A percentile compares a stretch with the other conserved stretches of the same genome.
Conservation (phyloP, 1,140 invertebrate species). For the Calephelis virginiensis region DNA sequence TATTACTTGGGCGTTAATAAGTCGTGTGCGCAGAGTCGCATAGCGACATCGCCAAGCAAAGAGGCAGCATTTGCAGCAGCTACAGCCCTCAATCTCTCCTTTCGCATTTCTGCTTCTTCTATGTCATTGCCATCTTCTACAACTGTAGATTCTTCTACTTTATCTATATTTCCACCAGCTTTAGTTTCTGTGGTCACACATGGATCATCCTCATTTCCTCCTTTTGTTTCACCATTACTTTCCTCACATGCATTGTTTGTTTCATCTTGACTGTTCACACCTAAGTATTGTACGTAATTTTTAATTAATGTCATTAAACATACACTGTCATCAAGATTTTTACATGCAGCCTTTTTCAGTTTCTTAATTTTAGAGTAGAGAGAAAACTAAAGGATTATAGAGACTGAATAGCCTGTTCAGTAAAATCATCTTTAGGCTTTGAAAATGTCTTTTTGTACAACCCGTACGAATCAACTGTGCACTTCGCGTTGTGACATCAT, state of each 20-base stretch:
- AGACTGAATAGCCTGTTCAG: no score
- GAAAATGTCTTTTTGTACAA: no score
- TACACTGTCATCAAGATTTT: no score
- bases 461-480: no score
- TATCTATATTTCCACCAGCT: background rate
- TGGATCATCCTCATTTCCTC: background rate
- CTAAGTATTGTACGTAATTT: background rate
- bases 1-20: conserved; percentile 24
- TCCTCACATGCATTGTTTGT: conserved; percentile 15
- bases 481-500: no score
- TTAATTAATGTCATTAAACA: no score
- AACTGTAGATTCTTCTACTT: conserved; percentile 1
- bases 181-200: background rate
- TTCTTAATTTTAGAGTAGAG: no score
- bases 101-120: conserved; percentile 14
- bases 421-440: no score
- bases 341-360: no score
- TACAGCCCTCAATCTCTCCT: conserved; percentile 30
- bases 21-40: conserved; percentile 33
- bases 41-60: conserved; percentile 48
- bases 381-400: no score
- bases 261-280: background rate
- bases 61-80: conserved; percentile 52
- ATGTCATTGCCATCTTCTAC: background rate
- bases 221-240: conserved; percentile 13